phyloP scores from a whole-genome alignment of 1,140 invertebrate genomes.

The Micrasema minimum region DNA sequence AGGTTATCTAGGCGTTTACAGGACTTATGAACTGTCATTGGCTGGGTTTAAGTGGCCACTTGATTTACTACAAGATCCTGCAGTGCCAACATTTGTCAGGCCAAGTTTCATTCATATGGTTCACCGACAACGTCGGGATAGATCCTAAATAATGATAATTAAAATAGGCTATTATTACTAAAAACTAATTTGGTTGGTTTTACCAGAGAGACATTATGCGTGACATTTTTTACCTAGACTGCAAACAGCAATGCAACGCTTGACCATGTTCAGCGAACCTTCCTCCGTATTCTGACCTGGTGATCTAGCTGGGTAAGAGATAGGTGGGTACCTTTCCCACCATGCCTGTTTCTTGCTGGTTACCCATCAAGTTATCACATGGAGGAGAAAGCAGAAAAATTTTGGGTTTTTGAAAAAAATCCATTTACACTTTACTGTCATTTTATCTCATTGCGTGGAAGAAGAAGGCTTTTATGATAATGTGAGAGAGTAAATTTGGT shows the following conservation, averaged over 20 bases:
- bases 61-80: slow-evolving; percentile 69
- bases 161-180: too few relatives aligned
- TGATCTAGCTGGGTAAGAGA: slow-evolving; percentile 80
- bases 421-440: too few relatives aligned
- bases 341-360: slow-evolving; percentile 68
- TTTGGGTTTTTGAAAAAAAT: too few relatives aligned
- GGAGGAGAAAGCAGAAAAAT: slow-evolving; percentile 66
- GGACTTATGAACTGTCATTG: too few relatives aligned
- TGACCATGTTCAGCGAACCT: slow-evolving; percentile 80
- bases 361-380: slow-evolving; percentile 64
- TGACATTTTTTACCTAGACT: slow-evolving; percentile 68
- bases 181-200: too few relatives aligned
- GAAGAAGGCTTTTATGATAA: too few relatives aligned
- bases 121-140: slow-evolving; percentile 88
- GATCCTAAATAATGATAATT: slow-evolving; percentile 69
- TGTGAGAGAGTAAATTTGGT: too few relatives aligned
- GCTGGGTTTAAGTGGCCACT: too few relatives aligned
- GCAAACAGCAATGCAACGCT: slow-evolving; percentile 77
- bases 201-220: too few relatives aligned
- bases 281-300: slow-evolving; percentile 77
- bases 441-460: too few relatives aligned
- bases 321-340: slow-evolving; percentile 88
- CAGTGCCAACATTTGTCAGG: slow-evolving; percentile 69
- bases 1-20: too few relatives aligned
- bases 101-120: slow-evolving; percentile 86